phyloP scores from a whole-genome alignment of 1,140 invertebrate species.

The Pachyrhynchus sulphureomaculatus region DNA sequence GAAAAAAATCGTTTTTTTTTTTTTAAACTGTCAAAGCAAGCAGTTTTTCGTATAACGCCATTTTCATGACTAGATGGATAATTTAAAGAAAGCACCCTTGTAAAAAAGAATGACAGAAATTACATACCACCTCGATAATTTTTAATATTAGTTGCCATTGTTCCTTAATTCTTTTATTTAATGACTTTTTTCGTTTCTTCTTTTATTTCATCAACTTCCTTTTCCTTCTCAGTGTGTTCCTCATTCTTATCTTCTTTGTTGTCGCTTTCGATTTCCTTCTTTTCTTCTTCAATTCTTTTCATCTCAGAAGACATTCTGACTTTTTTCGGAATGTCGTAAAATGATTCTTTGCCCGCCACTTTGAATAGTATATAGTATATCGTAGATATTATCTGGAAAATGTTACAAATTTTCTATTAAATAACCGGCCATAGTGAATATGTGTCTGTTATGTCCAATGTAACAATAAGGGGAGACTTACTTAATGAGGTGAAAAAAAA shows the following conservation, averaged over 20 bases:
- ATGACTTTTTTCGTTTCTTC: slow-evolving; percentile 28
- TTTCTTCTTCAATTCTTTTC: slow-evolving; percentile 19
- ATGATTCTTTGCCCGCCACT: slow-evolving; percentile 26
- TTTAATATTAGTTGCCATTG: slow-evolving; percentile 47
- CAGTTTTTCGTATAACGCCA: too few relatives aligned
- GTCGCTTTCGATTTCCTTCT: slow-evolving; percentile 3
- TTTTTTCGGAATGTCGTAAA: slow-evolving; percentile 41
- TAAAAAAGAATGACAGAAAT: too few relatives aligned
- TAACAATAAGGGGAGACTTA: too few relatives aligned
- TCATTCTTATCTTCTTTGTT: slow-evolving; percentile 19
- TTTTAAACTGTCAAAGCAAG: too few relatives aligned
- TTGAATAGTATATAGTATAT: background rate
- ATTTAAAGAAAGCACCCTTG: too few relatives aligned
- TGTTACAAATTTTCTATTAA: too few relatives aligned
- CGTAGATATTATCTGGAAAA: too few relatives aligned
- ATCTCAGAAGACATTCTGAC: slow-evolving; percentile 27
- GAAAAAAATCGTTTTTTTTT: too few relatives aligned
- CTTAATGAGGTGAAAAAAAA: too few relatives aligned
- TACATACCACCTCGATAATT: slow-evolving; percentile 47
- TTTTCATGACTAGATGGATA: too few relatives aligned
- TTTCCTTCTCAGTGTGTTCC: slow-evolving; percentile 30
- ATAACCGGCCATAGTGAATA: too few relatives aligned
- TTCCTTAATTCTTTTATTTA: slow-evolving; percentile 22
- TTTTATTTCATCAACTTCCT: slow-evolving; percentile 27
- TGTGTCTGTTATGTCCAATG: too few relatives aligned